Percentiles rank a stretch among this genome's conserved stretches.
These are phyloP conservation scores for Tiliacea aurago DNA, from an alignment of 2,888 invertebrate species.

Conservation along the genomic window DNA sequence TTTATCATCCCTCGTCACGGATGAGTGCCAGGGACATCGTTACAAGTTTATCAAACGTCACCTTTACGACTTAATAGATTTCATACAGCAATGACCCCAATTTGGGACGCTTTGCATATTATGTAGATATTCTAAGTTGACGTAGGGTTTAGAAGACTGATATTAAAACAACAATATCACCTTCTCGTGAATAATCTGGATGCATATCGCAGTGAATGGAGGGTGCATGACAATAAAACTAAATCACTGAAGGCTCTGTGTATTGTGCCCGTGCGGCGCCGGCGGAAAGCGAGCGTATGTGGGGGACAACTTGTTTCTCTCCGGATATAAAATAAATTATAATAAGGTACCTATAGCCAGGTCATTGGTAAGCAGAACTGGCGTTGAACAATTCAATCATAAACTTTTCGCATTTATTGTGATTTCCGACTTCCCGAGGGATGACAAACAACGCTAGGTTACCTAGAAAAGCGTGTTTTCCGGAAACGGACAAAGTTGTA, in stretches of 20 bases:
- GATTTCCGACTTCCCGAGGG: constrained; percentile 48
- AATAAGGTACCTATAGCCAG: constrained; percentile 69
- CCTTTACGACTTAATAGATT: constrained; percentile 67
- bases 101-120: constrained; percentile 58
- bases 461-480: constrained; percentile 27
- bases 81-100: constrained; percentile 65
- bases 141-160: constrained; percentile 17
- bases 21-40: constrained; percentile 73
- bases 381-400: constrained; percentile 59
- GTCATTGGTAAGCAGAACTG: constrained; percentile 67
- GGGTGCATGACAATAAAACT: constrained; percentile 90
- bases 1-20: constrained; percentile 81
- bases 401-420: constrained; percentile 64
- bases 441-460: constrained; percentile 41
- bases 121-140: constrained; percentile 34
- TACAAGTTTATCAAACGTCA: constrained; percentile 74
- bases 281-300: constrained; percentile 88
- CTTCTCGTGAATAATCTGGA: constrained; percentile 80
- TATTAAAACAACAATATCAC: constrained; percentile 70
- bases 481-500: not conserved
- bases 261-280: constrained; percentile 88
- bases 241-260: constrained; percentile 86
- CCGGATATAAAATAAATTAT: constrained; percentile 87
- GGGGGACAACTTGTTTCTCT: constrained; percentile 84
- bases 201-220: constrained; percentile 75